Evolutionary conservation across 2,888 invertebrate genomes (phyloP), one percentile per base, ranked within the genome.

Genomic region (Ariolimax columbianus): DNA sequence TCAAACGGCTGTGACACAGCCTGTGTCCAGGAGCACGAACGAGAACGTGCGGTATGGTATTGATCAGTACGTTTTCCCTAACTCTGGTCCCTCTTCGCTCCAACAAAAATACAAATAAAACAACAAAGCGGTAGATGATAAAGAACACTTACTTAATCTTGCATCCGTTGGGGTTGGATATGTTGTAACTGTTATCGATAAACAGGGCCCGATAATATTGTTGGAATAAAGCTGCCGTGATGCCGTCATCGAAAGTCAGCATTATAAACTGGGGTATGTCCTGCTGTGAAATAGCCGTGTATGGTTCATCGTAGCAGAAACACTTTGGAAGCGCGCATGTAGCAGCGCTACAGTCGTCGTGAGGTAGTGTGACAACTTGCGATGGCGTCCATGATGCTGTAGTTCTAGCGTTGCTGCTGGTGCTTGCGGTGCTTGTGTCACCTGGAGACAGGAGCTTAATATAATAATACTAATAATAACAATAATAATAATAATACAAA

Each of bases 241-340:
- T 11, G 43, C 43, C 66, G 70, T 80, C 80, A 66, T 80, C 80
- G n/a, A 80, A 80, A 30, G 80, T 80, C 0, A 80, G 66, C 68
- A 70, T 70, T 14, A 80, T 23, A 30, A 80, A 80, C 70, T 40
- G 36, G 2, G 80, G 80, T 3, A 70, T 68, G 30, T 66, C 70
- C 26, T 38, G 2, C 33, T 26, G 43, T 17, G 68, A 0, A 43
- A 70, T 30, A 4, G 1, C 30, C 14, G 33, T 36, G 43, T 66
- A 66, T 1, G 70, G 14, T 6, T 30, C 80, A 7, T 70, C 80
- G 23, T 80, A 70, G 43, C 80, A 80, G 80, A 80, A 80, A 47
- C 80, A 80, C 2, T 23, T 0, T 11, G 80, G 80, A 9, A 80
- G 70, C 2, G 14, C 26, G 33, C 80, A 80, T 0, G 3, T 68